phyloP scores from a whole-genome alignment of 2,888 invertebrate genomes.

The Leucophenga maculata region DNA sequence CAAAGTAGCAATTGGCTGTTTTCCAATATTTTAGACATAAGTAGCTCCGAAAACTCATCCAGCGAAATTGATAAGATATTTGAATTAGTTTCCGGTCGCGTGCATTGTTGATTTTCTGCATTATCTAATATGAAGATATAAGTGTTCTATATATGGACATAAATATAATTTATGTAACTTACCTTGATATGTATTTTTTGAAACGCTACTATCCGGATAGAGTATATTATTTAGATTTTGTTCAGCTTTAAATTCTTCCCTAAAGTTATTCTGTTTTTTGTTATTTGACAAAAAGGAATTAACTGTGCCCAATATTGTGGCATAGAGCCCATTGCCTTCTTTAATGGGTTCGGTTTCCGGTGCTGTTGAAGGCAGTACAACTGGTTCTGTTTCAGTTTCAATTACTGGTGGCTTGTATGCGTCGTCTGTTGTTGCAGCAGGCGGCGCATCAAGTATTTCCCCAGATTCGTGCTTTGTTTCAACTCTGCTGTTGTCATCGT shows the following conservation, averaged over 20 bases:
- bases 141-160: background rate
- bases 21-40: constrained; percentile 63
- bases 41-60: constrained; percentile 55
- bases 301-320: constrained; percentile 68
- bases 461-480: background rate
- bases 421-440: background rate
- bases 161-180: background rate
- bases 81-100: background rate
- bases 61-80: constrained; percentile 37
- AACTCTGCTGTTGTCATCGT: no score
- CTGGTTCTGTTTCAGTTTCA: constrained; percentile 16
- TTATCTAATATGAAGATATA: background rate
- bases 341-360: constrained; percentile 32
- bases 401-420: constrained; percentile 25
- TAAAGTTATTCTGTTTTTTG: constrained; percentile 36
- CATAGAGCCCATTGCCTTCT: constrained; percentile 58
- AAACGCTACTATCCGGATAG: constrained; percentile 43
- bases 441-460: background rate
- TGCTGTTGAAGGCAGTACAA: constrained; percentile 35
- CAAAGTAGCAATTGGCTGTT: constrained; percentile 75
- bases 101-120: background rate
- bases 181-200: background rate
- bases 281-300: constrained; percentile 60
- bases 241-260: background rate
- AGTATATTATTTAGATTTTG: constrained; percentile 59